These are phyloP conservation scores for Chouioia cunea DNA, from an alignment of 2,888 invertebrate species.

Conservation along the genomic window DNA sequence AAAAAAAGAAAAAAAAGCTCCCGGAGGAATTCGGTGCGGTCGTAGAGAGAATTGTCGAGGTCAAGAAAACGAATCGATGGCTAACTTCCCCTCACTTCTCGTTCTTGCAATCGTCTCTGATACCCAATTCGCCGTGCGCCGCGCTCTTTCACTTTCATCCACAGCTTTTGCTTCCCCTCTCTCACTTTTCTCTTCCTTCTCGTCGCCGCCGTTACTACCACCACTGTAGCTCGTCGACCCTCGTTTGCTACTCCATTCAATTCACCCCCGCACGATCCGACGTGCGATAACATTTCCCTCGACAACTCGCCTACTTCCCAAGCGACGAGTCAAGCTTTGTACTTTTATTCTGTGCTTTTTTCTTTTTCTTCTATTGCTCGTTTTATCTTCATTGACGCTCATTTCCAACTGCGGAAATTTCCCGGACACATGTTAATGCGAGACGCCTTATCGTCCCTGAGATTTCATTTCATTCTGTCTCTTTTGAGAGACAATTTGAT, in stretches of 20 bases:
- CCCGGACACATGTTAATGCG: conserved; percentile 19
- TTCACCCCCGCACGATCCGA: conserved; percentile 61
- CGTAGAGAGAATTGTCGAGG: conserved; percentile 57
- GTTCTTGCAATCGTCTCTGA: conserved; percentile 50
- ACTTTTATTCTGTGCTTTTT: conserved; percentile 51
- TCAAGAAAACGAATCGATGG: conserved; percentile 66
- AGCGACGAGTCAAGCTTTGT: conserved; percentile 55
- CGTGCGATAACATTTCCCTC: conserved; percentile 66
- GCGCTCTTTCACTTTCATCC: conserved; percentile 47
- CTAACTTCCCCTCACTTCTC: conserved; percentile 54
- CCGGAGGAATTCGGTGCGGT: not conserved
- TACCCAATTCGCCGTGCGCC: conserved; percentile 37
- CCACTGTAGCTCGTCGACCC: conserved; percentile 53
- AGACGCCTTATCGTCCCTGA: not conserved
- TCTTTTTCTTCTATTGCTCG: conserved; percentile 45
- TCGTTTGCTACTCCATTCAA: conserved; percentile 64
- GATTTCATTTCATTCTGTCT: conserved; percentile 19
- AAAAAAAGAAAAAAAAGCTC: not conserved
- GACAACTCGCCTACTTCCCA: conserved; percentile 64
- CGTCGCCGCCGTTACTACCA: conserved; percentile 46
- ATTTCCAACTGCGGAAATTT: conserved; percentile 35
- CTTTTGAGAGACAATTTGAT: not conserved
- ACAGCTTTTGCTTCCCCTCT: conserved; percentile 42
- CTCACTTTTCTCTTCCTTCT: conserved; percentile 47
- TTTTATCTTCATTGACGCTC: conserved; percentile 22